A percentile compares a stretch with the other conserved stretches of the same genome.
Conservation (phyloP, 2,113 vertebrate species). For the Ciconia boyciana region DNA sequence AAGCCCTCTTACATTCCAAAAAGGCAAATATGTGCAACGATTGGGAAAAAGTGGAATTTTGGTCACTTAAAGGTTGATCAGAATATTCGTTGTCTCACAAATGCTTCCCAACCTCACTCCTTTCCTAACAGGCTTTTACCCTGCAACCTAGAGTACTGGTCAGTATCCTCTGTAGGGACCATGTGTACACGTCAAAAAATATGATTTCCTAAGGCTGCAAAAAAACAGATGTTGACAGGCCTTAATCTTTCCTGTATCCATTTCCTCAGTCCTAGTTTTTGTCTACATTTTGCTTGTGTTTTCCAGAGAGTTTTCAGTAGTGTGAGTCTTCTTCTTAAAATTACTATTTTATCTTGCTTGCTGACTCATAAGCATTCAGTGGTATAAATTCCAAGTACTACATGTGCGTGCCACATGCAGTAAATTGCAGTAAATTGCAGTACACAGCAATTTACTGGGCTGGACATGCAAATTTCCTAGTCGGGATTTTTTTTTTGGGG, state of each 20-base stretch:
- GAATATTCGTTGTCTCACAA: background rate
- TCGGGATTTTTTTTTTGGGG: too few relatives aligned
- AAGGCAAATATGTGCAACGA: background rate
- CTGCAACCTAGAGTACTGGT: background rate
- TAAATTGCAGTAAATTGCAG: too few relatives aligned
- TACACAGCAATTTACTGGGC: background rate
- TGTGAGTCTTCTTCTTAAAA: background rate
- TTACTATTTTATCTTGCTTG: background rate
- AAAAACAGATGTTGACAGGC: background rate
- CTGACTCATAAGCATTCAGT: background rate
- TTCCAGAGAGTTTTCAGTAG: background rate
- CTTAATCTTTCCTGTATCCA: background rate
- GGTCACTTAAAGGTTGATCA: background rate
- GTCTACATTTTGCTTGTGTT: background rate
- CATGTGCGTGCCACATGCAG: background rate
- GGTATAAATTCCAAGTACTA: background rate
- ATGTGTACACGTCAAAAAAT: background rate
- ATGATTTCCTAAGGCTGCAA: background rate
- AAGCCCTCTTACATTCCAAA: background rate
- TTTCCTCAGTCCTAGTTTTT: background rate
- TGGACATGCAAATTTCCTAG: background rate
- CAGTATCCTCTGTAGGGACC: background rate
- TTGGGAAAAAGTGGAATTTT: background rate
- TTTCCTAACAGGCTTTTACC: background rate
- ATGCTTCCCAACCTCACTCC: background rate